These are phyloP conservation scores for Marisa cornuarietis DNA, from an alignment of 1,140 invertebrate species.

Conservation along the genomic window DNA sequence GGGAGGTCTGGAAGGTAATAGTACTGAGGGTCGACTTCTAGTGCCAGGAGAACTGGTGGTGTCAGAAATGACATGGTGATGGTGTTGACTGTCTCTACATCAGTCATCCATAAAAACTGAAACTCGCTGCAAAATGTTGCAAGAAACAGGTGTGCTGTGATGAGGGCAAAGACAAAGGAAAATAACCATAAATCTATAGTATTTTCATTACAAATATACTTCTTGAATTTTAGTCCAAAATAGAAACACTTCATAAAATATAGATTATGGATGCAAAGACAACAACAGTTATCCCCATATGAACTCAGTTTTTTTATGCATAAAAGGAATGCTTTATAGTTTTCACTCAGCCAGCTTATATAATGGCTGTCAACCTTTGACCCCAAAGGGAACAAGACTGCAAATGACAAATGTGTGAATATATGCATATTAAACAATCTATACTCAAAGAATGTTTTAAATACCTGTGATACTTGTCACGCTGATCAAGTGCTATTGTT, in stretches of 20 bases:
- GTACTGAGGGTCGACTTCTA: conserved; percentile 52
- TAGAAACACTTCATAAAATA: not conserved
- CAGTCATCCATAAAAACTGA: conserved; percentile 63
- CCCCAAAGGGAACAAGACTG: too few relatives aligned
- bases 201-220: too few relatives aligned
- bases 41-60: conserved; percentile 50
- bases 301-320: too few relatives aligned
- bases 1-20: conserved; percentile 49
- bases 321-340: too few relatives aligned
- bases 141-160: too few relatives aligned
- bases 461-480: conserved; percentile 50
- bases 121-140: conserved; percentile 33
- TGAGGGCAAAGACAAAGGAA: too few relatives aligned
- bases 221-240: not conserved
- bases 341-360: too few relatives aligned
- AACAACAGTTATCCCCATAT: not conserved
- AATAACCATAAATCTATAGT: too few relatives aligned
- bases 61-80: conserved; percentile 56
- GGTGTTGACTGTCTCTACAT: conserved; percentile 58
- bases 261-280: not conserved
- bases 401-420: too few relatives aligned
- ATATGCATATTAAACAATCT: too few relatives aligned
- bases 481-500: conserved; percentile 38
- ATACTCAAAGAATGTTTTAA: not conserved
- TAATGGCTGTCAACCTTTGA: too few relatives aligned